Conservation (phyloP, 2,888 invertebrate genomes). For the Ernsta delagoae region DNA sequence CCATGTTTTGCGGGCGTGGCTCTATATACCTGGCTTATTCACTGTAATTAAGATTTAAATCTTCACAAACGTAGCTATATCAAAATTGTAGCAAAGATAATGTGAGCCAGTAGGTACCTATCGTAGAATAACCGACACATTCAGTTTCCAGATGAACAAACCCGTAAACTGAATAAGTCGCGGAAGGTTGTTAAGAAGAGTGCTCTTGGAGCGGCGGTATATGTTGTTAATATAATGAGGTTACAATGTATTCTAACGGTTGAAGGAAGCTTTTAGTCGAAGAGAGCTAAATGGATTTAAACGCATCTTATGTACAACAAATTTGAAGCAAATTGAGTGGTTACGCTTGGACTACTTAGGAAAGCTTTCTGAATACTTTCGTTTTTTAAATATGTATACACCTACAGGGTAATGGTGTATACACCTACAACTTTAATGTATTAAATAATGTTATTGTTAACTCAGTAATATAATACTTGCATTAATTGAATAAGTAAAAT, state of each 20-base stretch:
- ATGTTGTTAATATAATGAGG: slow-evolving; percentile 36
- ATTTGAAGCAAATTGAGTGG: slow-evolving; percentile 14
- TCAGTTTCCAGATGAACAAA: slow-evolving; percentile 30
- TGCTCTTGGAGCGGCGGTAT: slow-evolving; percentile 31
- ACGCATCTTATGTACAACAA: slow-evolving; percentile 23
- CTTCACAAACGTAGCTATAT: no score
- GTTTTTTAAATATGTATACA: no score
- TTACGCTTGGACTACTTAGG: not conserved
- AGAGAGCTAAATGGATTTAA: slow-evolving; percentile 32
- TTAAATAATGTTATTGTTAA: no score
- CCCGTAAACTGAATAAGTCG: slow-evolving; percentile 25
- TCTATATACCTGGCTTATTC: no score
- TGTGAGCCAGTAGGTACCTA: not conserved
- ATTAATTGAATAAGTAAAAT: no score
- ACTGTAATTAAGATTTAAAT: no score
- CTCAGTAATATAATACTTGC: no score
- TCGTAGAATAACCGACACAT: slow-evolving; percentile 4
- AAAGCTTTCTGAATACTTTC: no score
- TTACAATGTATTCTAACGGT: slow-evolving; percentile 34
- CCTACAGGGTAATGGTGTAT: no score
- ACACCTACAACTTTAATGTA: no score
- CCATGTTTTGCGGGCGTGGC: no score
- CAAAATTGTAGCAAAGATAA: not conserved
- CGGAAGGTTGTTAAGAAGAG: slow-evolving; percentile 34
- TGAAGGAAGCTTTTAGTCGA: slow-evolving; percentile 32